phyloP scores from a whole-genome alignment of 2,888 invertebrate genomes.

The Strigamia maritima region DNA sequence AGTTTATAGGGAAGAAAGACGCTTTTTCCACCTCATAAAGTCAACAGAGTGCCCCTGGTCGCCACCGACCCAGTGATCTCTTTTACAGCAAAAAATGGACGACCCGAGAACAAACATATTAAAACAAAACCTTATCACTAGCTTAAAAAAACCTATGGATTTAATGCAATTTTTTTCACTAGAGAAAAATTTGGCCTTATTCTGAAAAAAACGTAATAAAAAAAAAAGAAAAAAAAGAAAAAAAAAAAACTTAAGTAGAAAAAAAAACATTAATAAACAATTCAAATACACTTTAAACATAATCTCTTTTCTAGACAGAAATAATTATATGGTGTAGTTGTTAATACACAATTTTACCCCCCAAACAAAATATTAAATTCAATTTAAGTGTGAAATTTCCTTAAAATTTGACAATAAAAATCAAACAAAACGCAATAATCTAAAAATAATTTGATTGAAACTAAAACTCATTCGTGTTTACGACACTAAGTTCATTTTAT shows the following conservation, averaged over 20 bases:
- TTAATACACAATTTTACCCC: not conserved
- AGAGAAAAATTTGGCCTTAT: conserved; percentile 21
- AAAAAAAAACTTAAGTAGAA: too few species aligned
- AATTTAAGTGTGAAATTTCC: not conserved
- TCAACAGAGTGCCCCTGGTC: conserved; percentile 10
- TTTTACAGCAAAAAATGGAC: conserved; percentile 25
- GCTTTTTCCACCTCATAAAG: conserved; percentile 21
- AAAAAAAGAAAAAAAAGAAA: not conserved
- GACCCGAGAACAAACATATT: conserved; percentile 25
- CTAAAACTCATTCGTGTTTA: not conserved
- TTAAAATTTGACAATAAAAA: not conserved
- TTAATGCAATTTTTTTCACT: conserved; percentile 7
- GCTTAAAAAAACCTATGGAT: not conserved
- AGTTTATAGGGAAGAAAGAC: conserved; percentile 13
- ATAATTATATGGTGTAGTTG: not conserved
- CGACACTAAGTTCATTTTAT: conserved; percentile 1
- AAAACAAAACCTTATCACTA: conserved; percentile 12
- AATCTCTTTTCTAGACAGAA: conserved; percentile 3
- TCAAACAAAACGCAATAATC: not conserved
- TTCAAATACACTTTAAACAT: not conserved
- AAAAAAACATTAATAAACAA: conserved; percentile 14
- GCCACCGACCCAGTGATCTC: conserved; percentile 22
- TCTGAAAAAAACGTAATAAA: not conserved
- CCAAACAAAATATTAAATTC: too few species aligned
- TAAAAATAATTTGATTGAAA: not conserved